Evolutionary conservation across 2,888 invertebrate species (phyloP).

Genomic region (Dicyrtoma fusca): DNA sequence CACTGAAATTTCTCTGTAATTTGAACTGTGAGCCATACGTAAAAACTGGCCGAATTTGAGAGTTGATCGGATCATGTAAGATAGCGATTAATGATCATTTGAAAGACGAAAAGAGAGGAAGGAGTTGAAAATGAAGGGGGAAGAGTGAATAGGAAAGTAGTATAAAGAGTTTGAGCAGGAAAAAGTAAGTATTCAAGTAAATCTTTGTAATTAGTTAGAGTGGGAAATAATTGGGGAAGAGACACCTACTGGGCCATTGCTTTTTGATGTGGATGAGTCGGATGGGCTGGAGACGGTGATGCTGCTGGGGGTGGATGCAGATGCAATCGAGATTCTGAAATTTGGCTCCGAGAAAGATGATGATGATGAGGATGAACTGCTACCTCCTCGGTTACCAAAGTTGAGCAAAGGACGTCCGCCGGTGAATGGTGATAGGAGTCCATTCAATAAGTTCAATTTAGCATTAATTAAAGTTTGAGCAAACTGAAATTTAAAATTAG

Average conservation of each 20-base stretch:
- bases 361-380: slow-evolving; percentile 45
- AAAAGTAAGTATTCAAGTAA: not conserved
- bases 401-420: slow-evolving; percentile 56
- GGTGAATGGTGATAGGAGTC: slow-evolving; percentile 56
- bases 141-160: not conserved
- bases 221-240: slow-evolving; percentile 54
- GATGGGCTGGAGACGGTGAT: slow-evolving; percentile 44
- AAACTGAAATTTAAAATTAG: slow-evolving; percentile 44
- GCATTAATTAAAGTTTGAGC: slow-evolving; percentile 56
- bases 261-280: slow-evolving; percentile 38
- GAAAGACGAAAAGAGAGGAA: not conserved
- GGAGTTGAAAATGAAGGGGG: not conserved
- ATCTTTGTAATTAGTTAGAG: slow-evolving; percentile 3
- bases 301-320: slow-evolving; percentile 50
- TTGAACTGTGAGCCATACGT: no score
- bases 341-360: slow-evolving; percentile 55
- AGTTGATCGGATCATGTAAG: no score
- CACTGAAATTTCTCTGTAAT: no score
- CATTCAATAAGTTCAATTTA: slow-evolving; percentile 56
- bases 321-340: slow-evolving; percentile 56
- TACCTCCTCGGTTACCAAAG: slow-evolving; percentile 46
- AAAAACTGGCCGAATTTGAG: no score
- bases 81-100: no score
- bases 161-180: not conserved
- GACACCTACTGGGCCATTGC: slow-evolving; percentile 55